Evolutionary conservation across 2,888 invertebrate species (phyloP).

Genomic region (Bugulina stolonifera): DNA sequence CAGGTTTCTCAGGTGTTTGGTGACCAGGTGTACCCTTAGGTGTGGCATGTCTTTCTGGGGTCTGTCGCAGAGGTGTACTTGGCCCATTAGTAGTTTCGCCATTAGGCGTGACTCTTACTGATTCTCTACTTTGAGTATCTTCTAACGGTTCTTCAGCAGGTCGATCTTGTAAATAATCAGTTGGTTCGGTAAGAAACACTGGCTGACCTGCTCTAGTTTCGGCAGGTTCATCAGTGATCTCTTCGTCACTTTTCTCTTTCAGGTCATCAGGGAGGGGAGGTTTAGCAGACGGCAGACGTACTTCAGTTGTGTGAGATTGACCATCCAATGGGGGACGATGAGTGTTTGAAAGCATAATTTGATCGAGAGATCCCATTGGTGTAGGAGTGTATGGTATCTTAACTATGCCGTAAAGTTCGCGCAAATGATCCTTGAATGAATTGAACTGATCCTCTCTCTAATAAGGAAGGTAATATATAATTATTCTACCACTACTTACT

Average conservation of each 20-base stretch:
- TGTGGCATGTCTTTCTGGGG: not conserved
- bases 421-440: conserved; percentile 3
- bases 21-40: not conserved
- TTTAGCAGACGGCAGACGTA: not conserved
- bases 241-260: not conserved
- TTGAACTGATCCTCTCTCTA: conserved; percentile 20
- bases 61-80: too few relatives aligned
- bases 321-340: not conserved
- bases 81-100: too few relatives aligned
- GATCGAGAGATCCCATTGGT: not conserved
- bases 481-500: too few relatives aligned
- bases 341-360: not conserved
- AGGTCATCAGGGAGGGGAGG: not conserved
- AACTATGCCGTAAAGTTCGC: conserved; percentile 10
- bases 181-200: not conserved
- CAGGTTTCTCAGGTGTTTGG: not conserved
- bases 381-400: conserved; percentile 18
- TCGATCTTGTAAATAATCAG: not conserved
- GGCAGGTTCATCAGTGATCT: not conserved
- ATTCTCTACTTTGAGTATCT: not conserved
- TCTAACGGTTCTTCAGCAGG: not conserved
- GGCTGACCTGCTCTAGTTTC: not conserved
- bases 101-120: not conserved
- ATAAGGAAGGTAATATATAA: too few relatives aligned
- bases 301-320: not conserved